Base-by-base conservation (phyloP, 2,113 vertebrate species). In the Pterocles gutturalis region DNA sequence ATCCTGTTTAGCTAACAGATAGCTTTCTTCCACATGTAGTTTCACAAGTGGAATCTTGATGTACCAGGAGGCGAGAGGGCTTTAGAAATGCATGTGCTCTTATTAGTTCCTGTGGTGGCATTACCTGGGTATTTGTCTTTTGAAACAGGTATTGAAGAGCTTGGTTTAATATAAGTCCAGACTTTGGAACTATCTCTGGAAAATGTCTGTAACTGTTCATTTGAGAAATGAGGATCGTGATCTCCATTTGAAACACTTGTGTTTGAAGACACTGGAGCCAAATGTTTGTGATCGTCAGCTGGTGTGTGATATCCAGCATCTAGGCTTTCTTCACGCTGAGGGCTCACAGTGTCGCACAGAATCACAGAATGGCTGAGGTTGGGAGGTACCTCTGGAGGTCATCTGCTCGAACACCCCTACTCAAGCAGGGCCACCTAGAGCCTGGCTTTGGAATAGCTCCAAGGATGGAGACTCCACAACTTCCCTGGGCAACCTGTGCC, bases 201-300 rank as follows among this genome's bases (percentile, higher is more conserved):
- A 51, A 80, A 60, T 8, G 17, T 51, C 13, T 81, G 2, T 12
- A 24, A 10, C 28, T 55, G 20, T 54, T 67, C 6, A 9, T 14
- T 85, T 11, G 33, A 70, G 51, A 51, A 61, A n/a, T 28, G 45
- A 60, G 19, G 43, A 17, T 41, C 4, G 7, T 41, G 19, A 15
- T 12, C 8, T 36, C 61, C 31, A 12, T 38, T 71, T 80, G 46
- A 71, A 76, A 71, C 14, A 4, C 41, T 17, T 62, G 26, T 28
- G 11, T 11, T 1, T 46, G 60, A 73, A 69, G 34, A n/a, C 29
- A 28, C 25, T 18, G 73, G 41, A 89, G 21, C 58, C 49, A 36
- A 17, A 15, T 55, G 18, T 69, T 36, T 0, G 0, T 51, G 54
- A 3, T n/a, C 22, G 31, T 51, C 5, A 17, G 29, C 31, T 58